These are phyloP conservation scores for Clarias batrachus DNA, from an alignment of 2,113 vertebrate genomes.

Conservation along the genomic window DNA sequence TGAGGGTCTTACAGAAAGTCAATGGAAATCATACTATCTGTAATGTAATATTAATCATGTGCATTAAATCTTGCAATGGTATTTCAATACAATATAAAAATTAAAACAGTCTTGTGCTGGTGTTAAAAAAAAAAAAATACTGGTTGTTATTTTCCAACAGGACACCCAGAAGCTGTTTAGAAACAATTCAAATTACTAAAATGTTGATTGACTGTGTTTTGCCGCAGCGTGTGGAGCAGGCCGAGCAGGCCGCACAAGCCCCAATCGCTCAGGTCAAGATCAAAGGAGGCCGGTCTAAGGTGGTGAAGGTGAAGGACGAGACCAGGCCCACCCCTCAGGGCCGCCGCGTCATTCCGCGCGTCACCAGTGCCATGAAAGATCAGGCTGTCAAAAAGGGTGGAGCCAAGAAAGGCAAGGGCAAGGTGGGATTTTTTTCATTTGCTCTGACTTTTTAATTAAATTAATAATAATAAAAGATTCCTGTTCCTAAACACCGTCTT, in stretches of 20 bases:
- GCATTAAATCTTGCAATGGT: neutral
- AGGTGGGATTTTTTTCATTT: conserved; percentile 82
- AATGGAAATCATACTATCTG: neutral
- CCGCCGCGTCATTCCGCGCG: conserved; percentile 80
- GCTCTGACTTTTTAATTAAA: too few relatives aligned
- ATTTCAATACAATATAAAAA: neutral
- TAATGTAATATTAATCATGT: too few relatives aligned
- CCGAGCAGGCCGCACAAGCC: conserved; percentile 70
- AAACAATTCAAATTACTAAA: neutral
- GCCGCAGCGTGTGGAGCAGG: conserved; percentile 76
- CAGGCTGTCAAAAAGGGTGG: conserved; percentile 83
- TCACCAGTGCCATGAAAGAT: conserved; percentile 90
- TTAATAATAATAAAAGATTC: too few relatives aligned
- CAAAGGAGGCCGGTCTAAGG: conserved; percentile 74
- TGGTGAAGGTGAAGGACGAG: conserved; percentile 79
- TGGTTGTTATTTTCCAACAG: neutral
- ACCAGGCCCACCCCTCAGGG: conserved; percentile 85
- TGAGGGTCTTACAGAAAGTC: conserved; percentile 46
- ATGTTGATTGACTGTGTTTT: neutral
- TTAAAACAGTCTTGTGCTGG: neutral
- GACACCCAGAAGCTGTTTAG: neutral
- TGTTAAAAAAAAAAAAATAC: neutral
- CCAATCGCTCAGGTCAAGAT: conserved; percentile 70
- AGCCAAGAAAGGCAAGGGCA: conserved; percentile 73
- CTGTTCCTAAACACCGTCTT: neutral